Evolutionary conservation across 2,888 invertebrate genomes (phyloP), one percentile per base, ranked within the genome.

Genomic region (Drosophila paramelanica): DNA sequence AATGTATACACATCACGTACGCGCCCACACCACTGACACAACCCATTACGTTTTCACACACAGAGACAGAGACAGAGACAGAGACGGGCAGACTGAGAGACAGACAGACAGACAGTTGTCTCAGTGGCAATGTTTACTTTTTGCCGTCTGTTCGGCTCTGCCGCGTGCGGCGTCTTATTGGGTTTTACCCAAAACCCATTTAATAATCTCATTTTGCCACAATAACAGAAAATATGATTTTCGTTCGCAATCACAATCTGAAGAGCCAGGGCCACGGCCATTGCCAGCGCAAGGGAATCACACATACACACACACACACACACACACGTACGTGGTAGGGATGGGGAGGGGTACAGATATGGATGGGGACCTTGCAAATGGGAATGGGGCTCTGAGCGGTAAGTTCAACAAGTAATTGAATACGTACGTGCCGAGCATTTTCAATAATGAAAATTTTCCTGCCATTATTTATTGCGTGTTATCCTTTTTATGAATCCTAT

Each of bases 321-420:
- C 41, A 27, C 6, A 59, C 23, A 45, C 13, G 14, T 17, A 51
- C 42, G 33, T 45, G 55, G 36, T 27, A 52, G 50, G 60, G 27
- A 31, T 43, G 8, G 5, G 45, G 23, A 23, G 50, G 62, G 51
- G 42, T 14, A 33, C 36, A n/a, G 5, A 42, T 33, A 47, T 51
- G 46, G 45, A 46, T 38, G 45, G 53, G 41, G 45, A 58, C 57
- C 49, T 20, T 66, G 55, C 23, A 45, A 31, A n/a, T 42, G 56
- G 13, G 58, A 60, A 23, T 47, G 51, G 49, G 62, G 76, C 58
- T 50, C 49, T 67, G 74, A 73, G 64, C 68, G 67, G 73, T 81
- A 89, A 90, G 90, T 89, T 90, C 90, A 89, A 90, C 91, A 91
- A 89, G 90, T 90, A 90, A 90, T 90, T 90, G 90, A 91, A 91